Base-by-base conservation (phyloP, 2,797 vertebrate species). In the Silurus aristotelis region DNA sequence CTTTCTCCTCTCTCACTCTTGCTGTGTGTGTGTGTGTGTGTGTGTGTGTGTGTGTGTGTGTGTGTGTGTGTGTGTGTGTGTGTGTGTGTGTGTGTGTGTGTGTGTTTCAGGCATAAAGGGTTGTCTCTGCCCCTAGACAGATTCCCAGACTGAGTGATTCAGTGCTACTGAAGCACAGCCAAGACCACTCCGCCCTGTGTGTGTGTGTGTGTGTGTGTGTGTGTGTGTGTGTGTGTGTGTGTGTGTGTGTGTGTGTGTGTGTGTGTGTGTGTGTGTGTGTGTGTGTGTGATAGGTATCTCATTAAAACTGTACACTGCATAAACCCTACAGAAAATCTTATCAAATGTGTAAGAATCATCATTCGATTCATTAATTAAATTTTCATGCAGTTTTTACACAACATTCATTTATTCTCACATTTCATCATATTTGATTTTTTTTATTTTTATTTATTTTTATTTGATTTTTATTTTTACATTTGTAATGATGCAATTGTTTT, bases 71-170 rank as follows among this genome's bases (percentile, higher is more conserved):
- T 15, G 58, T 86, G 55, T 79, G 68, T 85, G 61, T 61, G 17
- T 68, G 67, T 52, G 61, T 71, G 70, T 86, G 78, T 86, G 68
- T 85, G 83, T 61, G 90, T 91, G 93, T 76, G 43, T 83, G 80
- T 31, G 67, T 78, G 83, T 76, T 83, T 93, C 90, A 94, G 89
- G 92, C 91, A 89, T 94, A 94, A 94, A 95, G 92, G 93, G 92
- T 92, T 93, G 92, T 93, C 91, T 92, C 90, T 91, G 92, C 94
- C 93, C 91, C 90, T 91, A 93, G 92, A 94, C 93, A 93, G 93
- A 92, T 91, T 89, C 90, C 91, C 92, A 94, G 93, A 94, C 93
- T 92, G 91, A 93, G 92, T 94, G 94, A 95, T 94, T 94, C 93
- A 95, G 92, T 90, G 90, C 89, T 93, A 88, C 91, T 93, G 93